These are phyloP conservation scores for Hydroisotoma schaefferi DNA, from an alignment of 2,888 invertebrate species.

Conservation along the genomic window DNA sequence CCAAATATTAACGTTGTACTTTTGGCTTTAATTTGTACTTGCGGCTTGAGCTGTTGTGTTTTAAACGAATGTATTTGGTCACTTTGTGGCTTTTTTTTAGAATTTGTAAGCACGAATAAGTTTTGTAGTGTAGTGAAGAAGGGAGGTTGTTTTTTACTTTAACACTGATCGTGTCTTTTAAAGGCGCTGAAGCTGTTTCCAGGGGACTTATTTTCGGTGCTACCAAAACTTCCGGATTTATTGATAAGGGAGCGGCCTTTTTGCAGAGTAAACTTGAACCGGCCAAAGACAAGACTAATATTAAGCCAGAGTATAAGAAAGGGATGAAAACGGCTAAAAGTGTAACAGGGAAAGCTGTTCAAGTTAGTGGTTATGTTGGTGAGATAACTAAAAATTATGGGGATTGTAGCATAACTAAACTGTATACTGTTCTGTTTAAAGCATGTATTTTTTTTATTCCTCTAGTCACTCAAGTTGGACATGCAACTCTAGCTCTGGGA, in stretches of 20 bases:
- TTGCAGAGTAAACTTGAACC: slow-evolving; percentile 59
- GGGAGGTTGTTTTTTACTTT: too few species aligned
- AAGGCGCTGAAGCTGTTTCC: slow-evolving; percentile 65
- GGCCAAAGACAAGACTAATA: slow-evolving; percentile 54
- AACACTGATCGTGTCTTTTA: too few species aligned
- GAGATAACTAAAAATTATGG: too few species aligned
- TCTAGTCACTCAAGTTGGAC: slow-evolving; percentile 60
- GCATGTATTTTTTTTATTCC: slow-evolving; percentile 7
- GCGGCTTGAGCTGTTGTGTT: too few species aligned
- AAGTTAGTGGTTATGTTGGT: slow-evolving; percentile 66
- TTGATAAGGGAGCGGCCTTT: slow-evolving; percentile 62
- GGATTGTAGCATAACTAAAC: not conserved
- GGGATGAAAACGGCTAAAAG: slow-evolving; percentile 63
- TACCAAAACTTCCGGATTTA: slow-evolving; percentile 61
- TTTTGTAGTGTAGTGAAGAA: too few species aligned
- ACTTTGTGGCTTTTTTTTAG: too few species aligned
- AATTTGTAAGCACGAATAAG: too few species aligned
- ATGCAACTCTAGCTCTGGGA: slow-evolving; percentile 65
- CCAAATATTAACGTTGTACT: too few species aligned
- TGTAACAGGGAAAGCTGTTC: slow-evolving; percentile 65
- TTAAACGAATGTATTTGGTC: too few species aligned
- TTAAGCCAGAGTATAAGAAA: slow-evolving; percentile 58
- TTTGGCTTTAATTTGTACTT: too few species aligned
- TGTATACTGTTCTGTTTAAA: not conserved
- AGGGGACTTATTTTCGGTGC: slow-evolving; percentile 65